Evolutionary conservation across 2,113 vertebrate genomes (phyloP).

Genomic region (Furnarius figulus): DNA sequence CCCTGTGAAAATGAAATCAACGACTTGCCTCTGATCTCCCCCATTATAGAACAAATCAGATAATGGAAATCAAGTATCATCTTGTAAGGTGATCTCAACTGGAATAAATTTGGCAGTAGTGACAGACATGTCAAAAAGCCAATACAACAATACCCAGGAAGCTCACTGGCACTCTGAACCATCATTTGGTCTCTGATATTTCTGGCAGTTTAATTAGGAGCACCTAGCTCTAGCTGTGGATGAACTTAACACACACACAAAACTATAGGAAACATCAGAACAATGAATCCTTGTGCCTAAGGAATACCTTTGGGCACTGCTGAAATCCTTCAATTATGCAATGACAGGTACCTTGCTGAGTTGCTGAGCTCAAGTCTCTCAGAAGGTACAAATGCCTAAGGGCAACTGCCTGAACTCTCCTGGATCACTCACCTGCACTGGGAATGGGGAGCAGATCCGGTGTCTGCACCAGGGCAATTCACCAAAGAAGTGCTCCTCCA

Average conservation of each 20-base stretch:
- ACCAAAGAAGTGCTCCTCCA: not conserved
- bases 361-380: not conserved
- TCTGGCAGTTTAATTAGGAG: not conserved
- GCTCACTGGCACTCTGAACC: not conserved
- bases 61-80: constrained; percentile 38
- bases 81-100: not conserved
- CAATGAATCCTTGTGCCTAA: not conserved
- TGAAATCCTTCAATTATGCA: constrained; percentile 7
- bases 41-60: constrained; percentile 35
- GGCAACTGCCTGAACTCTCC: not conserved
- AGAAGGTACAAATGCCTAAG: not conserved
- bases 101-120: constrained; percentile 40
- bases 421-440: not conserved
- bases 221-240: not conserved
- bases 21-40: not conserved
- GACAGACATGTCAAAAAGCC: constrained; percentile 9
- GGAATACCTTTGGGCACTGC: not conserved
- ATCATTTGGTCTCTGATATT: not conserved
- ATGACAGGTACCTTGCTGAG: not conserved
- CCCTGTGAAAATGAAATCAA: constrained; percentile 57
- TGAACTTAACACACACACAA: not conserved
- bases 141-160: not conserved
- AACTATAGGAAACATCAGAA: not conserved
- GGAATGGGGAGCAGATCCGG: too few species aligned
- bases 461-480: not conserved